Base-by-base conservation (phyloP, 2,888 invertebrate genomes). In the Leptinotarsa tumamoca region DNA sequence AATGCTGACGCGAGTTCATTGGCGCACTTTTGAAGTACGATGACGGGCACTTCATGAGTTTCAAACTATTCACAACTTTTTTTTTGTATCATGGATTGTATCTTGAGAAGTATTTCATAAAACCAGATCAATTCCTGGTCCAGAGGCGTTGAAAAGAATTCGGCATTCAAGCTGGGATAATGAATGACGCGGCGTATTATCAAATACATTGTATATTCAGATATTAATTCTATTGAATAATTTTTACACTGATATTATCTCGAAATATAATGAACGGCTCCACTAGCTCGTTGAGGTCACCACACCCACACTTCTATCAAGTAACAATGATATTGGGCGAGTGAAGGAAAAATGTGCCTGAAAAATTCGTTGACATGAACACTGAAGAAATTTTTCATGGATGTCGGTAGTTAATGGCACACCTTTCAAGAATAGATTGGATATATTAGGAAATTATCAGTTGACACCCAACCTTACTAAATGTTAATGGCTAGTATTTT, bases 281-380 rank as follows among this genome's bases (percentile, higher is more conserved):
- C 49, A 70, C 56, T 56, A 56, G 68, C 68, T 17, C 50, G 49
- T 73, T 73, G 51, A 73, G 68, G 68, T 73, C 68, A 61, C 68
- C 73, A 66, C 73, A 69, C 73, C 73, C 54, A 73, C 68, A 58
- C 58, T 68, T 68, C 68, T 18, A 51, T 58, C 69, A 56, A 69
- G 54, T n/a, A 56, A 69, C 56, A 70, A 70, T 70, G 49, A 58
- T 61, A 70, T 58, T 70, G 70, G 49, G 56, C 43, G 33, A 54
- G 56, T 43, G 33, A 56, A 56, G 69, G 69, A 63, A 69, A 68
- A 68, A 70, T 58, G 58, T 70, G 58, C 18, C 70, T 58, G 70
- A 70, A 70, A 69, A 49, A 49, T 21, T 15, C 21, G 69, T 69
- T 58, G 70, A 70, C 58, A 43, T 58, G 70, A 70, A 15, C 58